Evolutionary conservation across 1,140 invertebrate species (phyloP).

Genomic region (Oryctes rhinoceros): DNA sequence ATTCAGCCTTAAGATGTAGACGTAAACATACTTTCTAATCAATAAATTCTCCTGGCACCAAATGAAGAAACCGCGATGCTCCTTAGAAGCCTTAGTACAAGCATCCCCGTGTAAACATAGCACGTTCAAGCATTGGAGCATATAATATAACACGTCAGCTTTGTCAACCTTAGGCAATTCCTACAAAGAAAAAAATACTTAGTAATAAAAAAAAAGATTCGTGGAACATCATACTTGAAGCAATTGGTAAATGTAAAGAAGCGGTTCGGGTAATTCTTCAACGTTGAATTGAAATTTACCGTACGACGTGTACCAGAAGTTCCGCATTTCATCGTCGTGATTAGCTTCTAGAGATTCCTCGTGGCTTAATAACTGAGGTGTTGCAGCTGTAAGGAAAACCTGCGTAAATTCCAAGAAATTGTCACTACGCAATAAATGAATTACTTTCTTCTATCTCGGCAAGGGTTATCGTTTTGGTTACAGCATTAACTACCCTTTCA

Average conservation of each 20-base stretch:
- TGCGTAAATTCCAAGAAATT: not conserved
- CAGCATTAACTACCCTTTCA: constrained; percentile 80
- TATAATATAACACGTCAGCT: constrained; percentile 92
- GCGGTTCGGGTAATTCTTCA: constrained; percentile 88
- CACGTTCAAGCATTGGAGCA: constrained; percentile 91
- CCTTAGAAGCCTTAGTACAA: constrained; percentile 84
- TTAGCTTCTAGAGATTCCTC: not conserved
- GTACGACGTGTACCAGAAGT: constrained; percentile 91
- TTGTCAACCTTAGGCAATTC: constrained; percentile 85
- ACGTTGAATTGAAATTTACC: constrained; percentile 92
- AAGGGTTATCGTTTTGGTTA: constrained; percentile 86
- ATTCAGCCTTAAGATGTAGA: not conserved
- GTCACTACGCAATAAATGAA: constrained; percentile 45
- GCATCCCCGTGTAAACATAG: constrained; percentile 94
- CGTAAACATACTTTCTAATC: constrained; percentile 84
- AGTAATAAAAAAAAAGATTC: not conserved
- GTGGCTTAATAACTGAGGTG: not conserved
- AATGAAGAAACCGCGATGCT: constrained; percentile 94
- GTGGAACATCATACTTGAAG: constrained; percentile 72
- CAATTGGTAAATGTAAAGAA: constrained; percentile 92
- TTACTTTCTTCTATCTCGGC: constrained; percentile 88
- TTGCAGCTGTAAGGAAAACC: not conserved
- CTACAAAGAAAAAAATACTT: constrained; percentile 58
- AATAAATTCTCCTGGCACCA: constrained; percentile 97
- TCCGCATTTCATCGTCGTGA: constrained; percentile 69